Conservation (phyloP, 1,140 invertebrate species). For the Lethrus apterus region DNA sequence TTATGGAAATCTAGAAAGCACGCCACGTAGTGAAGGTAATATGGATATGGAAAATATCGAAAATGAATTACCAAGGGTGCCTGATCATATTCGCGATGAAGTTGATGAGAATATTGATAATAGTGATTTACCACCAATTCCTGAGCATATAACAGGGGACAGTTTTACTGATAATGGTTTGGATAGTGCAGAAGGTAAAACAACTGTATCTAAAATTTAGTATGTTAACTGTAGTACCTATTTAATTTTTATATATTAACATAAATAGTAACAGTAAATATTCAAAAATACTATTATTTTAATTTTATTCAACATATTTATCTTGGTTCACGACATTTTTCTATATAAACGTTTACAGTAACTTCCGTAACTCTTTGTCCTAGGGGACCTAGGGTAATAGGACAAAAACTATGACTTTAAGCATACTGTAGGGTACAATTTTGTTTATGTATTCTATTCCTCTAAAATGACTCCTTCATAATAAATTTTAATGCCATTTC, state of each 20-base stretch:
- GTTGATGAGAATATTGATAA: conserved; percentile 27
- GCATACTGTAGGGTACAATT: too few relatives aligned
- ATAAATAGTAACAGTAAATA: too few relatives aligned
- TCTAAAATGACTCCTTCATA: too few relatives aligned
- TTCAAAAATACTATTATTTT: too few relatives aligned
- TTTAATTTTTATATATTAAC: too few relatives aligned
- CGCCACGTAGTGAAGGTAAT: conserved; percentile 11
- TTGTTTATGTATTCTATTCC: too few relatives aligned
- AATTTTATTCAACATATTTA: too few relatives aligned
- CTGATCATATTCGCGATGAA: conserved; percentile 24
- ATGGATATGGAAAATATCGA: conserved; percentile 5
- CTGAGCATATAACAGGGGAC: conserved; percentile 48
- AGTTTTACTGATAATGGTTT: conserved; percentile 30
- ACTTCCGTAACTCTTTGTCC: conserved; percentile 69
- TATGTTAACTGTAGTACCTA: conserved; percentile 1
- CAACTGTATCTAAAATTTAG: conserved; percentile 8
- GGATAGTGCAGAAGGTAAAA: neutral
- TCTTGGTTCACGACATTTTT: neutral
- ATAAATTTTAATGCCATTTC: too few relatives aligned
- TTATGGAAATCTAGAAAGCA: conserved; percentile 20
- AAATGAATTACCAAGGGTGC: conserved; percentile 18
- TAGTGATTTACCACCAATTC: conserved; percentile 41
- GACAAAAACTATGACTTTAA: too few relatives aligned
- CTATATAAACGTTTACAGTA: neutral
- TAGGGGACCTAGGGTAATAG: conserved; percentile 94